These are phyloP conservation scores for Andrena minutula DNA, from an alignment of 2,888 invertebrate species.

Conservation along the genomic window DNA sequence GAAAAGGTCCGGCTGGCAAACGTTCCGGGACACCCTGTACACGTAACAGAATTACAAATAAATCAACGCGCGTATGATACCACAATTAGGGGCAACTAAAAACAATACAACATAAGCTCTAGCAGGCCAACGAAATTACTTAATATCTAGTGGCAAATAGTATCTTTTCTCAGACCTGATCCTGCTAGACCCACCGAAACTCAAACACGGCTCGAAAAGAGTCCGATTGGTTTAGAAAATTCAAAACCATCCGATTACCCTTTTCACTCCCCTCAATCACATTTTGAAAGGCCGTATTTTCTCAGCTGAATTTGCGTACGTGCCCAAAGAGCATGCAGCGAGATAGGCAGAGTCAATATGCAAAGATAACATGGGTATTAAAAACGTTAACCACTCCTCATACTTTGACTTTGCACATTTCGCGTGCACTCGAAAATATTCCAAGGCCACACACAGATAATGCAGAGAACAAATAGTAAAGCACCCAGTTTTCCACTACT, in stretches of 20 bases:
- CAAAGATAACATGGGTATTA: slow-evolving; percentile 13
- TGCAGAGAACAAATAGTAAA: neutral
- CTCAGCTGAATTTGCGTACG: slow-evolving; percentile 25
- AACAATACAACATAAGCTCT: too few relatives aligned
- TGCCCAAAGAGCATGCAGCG: neutral
- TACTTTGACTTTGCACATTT: neutral
- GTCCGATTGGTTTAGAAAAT: neutral
- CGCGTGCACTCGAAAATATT: too few relatives aligned
- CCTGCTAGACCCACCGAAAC: too few relatives aligned
- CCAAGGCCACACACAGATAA: neutral
- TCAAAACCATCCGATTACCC: neutral
- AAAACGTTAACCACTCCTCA: neutral
- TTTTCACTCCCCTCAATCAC: neutral
- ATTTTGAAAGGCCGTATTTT: slow-evolving; percentile 27
- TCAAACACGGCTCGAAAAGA: neutral
- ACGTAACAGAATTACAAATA: too few relatives aligned
- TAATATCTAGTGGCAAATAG: too few relatives aligned
- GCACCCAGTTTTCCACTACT: neutral
- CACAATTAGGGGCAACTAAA: too few relatives aligned
- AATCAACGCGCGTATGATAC: too few relatives aligned
- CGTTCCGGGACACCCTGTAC: too few relatives aligned
- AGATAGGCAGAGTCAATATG: slow-evolving; percentile 25
- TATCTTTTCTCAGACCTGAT: too few relatives aligned
- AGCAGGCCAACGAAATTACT: too few relatives aligned
- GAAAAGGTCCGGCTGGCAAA: too few relatives aligned